These are phyloP conservation scores for Solenopsis invicta DNA, from an alignment of 1,140 invertebrate genomes.

Conservation along the genomic window DNA sequence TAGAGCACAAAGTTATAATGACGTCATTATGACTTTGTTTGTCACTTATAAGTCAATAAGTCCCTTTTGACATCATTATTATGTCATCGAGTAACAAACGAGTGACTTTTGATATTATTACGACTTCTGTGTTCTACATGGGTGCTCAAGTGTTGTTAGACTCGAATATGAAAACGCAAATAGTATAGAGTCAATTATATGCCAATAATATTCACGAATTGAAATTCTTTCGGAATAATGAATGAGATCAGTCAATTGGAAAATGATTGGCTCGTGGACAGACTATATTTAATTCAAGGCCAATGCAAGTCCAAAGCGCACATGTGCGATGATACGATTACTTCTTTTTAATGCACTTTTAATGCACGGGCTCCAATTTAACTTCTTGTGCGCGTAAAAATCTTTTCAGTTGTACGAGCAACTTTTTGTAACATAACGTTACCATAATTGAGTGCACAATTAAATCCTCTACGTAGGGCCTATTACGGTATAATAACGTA, in stretches of 20 bases:
- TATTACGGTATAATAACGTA: neutral
- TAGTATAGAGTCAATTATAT: neutral
- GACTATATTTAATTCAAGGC: neutral
- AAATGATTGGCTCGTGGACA: neutral
- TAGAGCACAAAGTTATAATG: too few relatives aligned
- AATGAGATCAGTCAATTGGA: neutral
- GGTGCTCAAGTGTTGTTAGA: neutral
- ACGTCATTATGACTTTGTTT: too few relatives aligned
- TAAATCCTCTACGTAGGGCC: neutral
- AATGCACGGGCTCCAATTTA: neutral
- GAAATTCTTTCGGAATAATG: slow-evolving; percentile 1
- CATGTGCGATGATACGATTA: neutral
- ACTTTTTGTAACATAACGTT: neutral
- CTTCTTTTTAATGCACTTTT: neutral
- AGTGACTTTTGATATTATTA: too few relatives aligned
- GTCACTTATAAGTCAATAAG: too few relatives aligned
- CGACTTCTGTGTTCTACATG: too few relatives aligned
- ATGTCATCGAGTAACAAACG: too few relatives aligned
- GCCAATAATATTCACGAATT: neutral
- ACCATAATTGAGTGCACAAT: neutral
- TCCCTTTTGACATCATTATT: too few relatives aligned
- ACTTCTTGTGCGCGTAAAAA: neutral
- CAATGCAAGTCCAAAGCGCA: neutral
- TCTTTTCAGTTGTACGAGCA: neutral
- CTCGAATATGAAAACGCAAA: neutral